Conservation (phyloP, 2,113 vertebrate species). For the Tragelaphus buxtoni region DNA sequence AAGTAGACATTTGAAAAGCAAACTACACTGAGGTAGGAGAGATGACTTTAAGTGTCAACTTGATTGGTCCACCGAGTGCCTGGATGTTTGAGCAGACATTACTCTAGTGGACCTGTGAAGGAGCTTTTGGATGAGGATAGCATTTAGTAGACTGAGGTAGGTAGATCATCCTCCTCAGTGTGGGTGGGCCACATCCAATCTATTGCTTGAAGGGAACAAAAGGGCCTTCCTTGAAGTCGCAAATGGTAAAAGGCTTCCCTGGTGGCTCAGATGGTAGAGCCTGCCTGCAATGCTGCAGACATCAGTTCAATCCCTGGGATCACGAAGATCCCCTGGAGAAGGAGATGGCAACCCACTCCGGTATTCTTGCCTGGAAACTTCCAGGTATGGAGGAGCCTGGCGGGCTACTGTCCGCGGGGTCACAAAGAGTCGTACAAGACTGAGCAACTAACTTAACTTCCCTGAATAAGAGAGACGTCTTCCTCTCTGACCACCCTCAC, state of each 20-base stretch:
- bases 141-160: not conserved
- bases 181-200: too few relatives aligned
- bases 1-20: not conserved
- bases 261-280: not conserved
- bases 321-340: not conserved
- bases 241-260: not conserved
- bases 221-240: not conserved
- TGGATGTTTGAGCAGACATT: not conserved
- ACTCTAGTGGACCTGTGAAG: not conserved
- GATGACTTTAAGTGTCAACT: not conserved
- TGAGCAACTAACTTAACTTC: not conserved
- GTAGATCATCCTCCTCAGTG: not conserved
- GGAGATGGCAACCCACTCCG: not conserved
- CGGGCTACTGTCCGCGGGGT: accelerated
- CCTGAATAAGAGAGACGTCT: not conserved
- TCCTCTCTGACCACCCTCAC: not conserved
- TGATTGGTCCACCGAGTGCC: accelerated
- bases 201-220: not conserved
- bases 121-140: not conserved
- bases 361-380: not conserved
- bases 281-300: not conserved
- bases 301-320: not conserved
- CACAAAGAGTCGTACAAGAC: not conserved
- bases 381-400: not conserved
- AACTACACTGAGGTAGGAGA: not conserved